These are phyloP conservation scores for Leptopilina clavipes DNA, from an alignment of 1,140 invertebrate species.

Conservation along the genomic window DNA sequence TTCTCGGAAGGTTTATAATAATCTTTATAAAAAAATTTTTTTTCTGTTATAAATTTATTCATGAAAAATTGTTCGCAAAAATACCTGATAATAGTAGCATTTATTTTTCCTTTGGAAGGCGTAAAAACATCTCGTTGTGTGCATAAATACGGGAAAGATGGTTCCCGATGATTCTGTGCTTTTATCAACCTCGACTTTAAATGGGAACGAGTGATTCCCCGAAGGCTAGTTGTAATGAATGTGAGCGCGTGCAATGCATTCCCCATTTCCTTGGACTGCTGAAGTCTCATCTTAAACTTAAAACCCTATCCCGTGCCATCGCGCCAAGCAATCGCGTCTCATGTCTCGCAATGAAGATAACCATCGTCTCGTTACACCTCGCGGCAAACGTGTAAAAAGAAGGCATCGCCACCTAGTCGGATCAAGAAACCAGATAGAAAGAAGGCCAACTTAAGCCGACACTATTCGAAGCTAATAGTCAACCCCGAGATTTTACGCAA, in stretches of 20 bases:
- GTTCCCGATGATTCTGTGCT: neutral
- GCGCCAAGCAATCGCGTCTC: constrained; percentile 37
- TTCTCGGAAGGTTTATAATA: neutral
- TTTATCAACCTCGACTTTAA: constrained; percentile 12
- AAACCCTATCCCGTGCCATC: constrained; percentile 36
- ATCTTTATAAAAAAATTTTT: too few relatives aligned
- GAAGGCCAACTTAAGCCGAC: constrained; percentile 59
- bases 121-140: too few relatives aligned
- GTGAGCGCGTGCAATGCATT: constrained; percentile 46
- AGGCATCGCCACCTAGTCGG: constrained; percentile 55
- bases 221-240: constrained; percentile 38
- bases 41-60: too few relatives aligned
- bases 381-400: constrained; percentile 35
- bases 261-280: constrained; percentile 33
- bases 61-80: neutral
- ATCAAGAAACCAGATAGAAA: constrained; percentile 63
- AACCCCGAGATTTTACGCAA: constrained; percentile 58
- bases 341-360: constrained; percentile 62
- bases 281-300: constrained; percentile 30
- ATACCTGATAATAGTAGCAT: neutral
- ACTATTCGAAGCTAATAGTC: constrained; percentile 57
- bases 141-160: neutral
- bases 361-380: constrained; percentile 65
- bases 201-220: constrained; percentile 20
- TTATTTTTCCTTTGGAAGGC: constrained; percentile 9